phyloP scores from a whole-genome alignment of 2,113 vertebrate species.

The Hyla sarda region DNA sequence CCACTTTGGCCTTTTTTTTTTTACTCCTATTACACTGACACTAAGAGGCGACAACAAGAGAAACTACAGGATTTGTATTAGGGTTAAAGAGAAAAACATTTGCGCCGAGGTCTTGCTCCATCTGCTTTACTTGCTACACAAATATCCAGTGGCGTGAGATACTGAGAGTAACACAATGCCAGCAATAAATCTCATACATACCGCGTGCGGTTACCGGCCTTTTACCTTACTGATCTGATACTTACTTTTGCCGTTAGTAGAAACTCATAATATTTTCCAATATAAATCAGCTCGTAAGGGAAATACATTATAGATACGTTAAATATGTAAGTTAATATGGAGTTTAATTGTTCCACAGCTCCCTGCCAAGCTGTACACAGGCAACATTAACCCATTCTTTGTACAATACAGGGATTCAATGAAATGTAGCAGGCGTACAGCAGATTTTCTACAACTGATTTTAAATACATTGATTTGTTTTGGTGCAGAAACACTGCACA shows the following conservation, averaged over 20 bases:
- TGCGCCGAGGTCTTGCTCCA: not conserved
- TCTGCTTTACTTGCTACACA: conserved; percentile 24
- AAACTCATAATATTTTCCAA: not conserved
- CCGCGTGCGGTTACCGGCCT: conserved; percentile 5
- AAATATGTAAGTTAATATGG: not conserved
- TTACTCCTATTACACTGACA: not conserved
- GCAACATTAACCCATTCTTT: not conserved
- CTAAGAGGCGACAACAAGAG: not conserved
- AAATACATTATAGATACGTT: not conserved
- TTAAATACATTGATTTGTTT: too few relatives aligned
- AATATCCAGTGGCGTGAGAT: conserved; percentile 17
- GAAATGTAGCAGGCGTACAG: too few relatives aligned
- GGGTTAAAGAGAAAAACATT: not conserved
- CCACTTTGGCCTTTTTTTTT: too few relatives aligned
- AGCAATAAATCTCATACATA: conserved; percentile 40
- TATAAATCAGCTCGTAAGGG: not conserved
- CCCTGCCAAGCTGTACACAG: not conserved
- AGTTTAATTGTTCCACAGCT: not conserved
- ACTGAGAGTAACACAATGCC: conserved; percentile 35
- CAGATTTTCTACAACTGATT: too few relatives aligned
- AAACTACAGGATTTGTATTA: not conserved
- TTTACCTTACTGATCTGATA: not conserved
- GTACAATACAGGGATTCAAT: too few relatives aligned
- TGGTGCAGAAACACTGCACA: too few relatives aligned
- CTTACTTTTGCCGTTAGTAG: not conserved